Evolutionary conservation across 2,797 vertebrate species (phyloP).

Genomic region (Lacerta viridis): DNA sequence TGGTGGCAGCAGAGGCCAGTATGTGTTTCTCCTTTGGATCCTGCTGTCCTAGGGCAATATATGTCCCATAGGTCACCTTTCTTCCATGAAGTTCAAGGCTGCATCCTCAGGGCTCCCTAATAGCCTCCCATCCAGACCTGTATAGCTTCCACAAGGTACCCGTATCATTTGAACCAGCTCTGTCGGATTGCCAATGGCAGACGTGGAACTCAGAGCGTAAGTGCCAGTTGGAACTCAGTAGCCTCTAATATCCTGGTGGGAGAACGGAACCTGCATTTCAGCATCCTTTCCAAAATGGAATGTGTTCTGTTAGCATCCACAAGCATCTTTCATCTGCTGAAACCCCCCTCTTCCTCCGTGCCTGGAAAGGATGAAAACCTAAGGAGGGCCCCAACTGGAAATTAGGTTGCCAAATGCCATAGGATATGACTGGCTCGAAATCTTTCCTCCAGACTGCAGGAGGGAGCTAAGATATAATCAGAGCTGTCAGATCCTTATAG

Average conservation of each 20-base stretch:
- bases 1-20: not conserved
- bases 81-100: not conserved
- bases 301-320: not conserved
- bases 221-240: not conserved
- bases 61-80: not conserved
- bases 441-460: slow-evolving; percentile 11
- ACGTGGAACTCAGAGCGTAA: not conserved
- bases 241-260: not conserved
- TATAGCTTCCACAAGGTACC: not conserved
- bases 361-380: slow-evolving; percentile 49
- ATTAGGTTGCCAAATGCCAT: slow-evolving; percentile 33
- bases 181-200: no score
- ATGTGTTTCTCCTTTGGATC: no score
- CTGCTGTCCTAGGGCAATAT: not conserved
- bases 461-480: slow-evolving; percentile 27
- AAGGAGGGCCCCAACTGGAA: slow-evolving; percentile 41
- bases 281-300: slow-evolving; percentile 13
- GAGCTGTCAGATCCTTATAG: slow-evolving; percentile 26
- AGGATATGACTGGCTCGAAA: slow-evolving; percentile 47
- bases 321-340: slow-evolving; percentile 42
- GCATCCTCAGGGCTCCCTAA: not conserved
- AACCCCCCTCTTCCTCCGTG: slow-evolving; percentile 41
- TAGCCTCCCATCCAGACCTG: not conserved
- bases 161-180: no score
- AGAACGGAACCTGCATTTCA: not conserved